These are phyloP conservation scores for Dermatemys mawii DNA, from an alignment of 2,113 vertebrate species.

Conservation along the genomic window DNA sequence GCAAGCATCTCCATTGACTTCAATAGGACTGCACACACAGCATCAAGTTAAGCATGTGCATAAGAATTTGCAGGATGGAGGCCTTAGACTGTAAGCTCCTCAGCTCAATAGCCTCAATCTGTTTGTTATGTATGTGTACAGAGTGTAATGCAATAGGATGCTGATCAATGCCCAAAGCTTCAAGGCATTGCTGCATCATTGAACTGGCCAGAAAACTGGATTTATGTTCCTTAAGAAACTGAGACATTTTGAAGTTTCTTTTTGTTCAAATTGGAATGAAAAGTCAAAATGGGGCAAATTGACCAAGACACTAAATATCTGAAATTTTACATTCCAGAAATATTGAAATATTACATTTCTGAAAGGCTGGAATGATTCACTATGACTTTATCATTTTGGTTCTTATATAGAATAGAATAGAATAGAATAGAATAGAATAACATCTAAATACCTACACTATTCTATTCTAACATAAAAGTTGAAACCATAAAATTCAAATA, in stretches of 20 bases:
- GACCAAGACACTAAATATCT: background rate
- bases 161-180: background rate
- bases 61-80: background rate
- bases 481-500: no score
- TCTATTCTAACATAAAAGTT: no score
- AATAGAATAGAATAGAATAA: no score
- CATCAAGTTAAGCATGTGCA: background rate
- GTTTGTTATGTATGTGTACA: background rate
- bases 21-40: background rate
- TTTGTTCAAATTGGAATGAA: background rate
- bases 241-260: background rate
- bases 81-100: background rate
- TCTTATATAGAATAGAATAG: no score
- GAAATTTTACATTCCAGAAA: background rate
- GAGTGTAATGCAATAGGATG: background rate
- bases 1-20: background rate
- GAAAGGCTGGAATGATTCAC: no score
- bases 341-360: background rate
- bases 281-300: background rate
- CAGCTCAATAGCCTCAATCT: background rate
- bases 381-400: no score
- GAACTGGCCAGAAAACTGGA: background rate
- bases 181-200: background rate
- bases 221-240: background rate
- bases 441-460: no score